Conservation (phyloP, 2,113 vertebrate genomes). For the Apteryx mantelli region DNA sequence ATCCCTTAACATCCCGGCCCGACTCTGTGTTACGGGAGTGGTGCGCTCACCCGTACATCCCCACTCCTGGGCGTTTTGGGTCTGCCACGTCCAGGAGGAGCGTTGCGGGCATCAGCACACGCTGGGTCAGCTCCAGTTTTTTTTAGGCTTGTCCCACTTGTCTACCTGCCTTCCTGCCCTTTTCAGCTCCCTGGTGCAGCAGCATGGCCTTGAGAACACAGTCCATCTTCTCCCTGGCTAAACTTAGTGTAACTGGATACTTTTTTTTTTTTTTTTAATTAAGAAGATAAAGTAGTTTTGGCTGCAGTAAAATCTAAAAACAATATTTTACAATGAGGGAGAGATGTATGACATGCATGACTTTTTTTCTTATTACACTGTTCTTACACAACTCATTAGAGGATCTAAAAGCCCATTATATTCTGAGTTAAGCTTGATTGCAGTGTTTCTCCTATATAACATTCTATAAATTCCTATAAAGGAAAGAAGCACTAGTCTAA, state of each 20-base stretch:
- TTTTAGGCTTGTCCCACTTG: not conserved
- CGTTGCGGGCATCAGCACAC: not conserved
- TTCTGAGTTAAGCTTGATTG: conserved; percentile 5
- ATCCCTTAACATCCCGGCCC: not conserved
- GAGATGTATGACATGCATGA: conserved; percentile 58
- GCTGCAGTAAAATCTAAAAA: conserved; percentile 44
- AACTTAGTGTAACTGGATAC: conserved; percentile 15
- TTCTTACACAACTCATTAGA: conserved; percentile 43
- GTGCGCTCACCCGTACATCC: not conserved
- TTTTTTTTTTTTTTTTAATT: conserved; percentile 1
- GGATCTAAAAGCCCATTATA: conserved; percentile 27
- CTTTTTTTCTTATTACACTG: not conserved
- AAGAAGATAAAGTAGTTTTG: conserved; percentile 55
- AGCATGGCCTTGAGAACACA: not conserved
- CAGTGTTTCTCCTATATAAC: conserved; percentile 21
- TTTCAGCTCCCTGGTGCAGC: not conserved
- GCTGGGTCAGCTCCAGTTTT: not conserved
- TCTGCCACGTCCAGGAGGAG: not conserved
- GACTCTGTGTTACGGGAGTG: not conserved
- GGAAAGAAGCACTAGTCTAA: conserved; percentile 31
- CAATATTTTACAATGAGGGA: conserved; percentile 61
- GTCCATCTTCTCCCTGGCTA: not conserved
- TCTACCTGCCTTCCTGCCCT: not conserved
- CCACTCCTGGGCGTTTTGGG: not conserved
- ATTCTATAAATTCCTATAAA: conserved; percentile 60